A percentile compares a stretch with the other conserved stretches of the same genome.
These are phyloP conservation scores for Nerophis lumbriciformis DNA, from an alignment of 2,113 vertebrate species.

Conservation along the genomic window DNA sequence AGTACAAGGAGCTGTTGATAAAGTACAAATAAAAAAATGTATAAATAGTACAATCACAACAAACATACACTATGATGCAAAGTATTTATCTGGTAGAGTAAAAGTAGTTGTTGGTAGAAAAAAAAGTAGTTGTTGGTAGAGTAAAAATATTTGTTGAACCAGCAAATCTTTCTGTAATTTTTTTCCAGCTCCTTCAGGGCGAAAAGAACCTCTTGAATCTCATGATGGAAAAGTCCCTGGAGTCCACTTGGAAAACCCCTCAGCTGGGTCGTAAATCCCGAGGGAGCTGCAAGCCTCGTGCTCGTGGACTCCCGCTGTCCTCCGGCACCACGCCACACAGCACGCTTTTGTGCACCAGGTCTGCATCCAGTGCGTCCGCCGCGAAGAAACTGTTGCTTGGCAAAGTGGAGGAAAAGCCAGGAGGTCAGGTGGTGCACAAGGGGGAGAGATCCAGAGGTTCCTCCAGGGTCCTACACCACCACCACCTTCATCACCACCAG, in stretches of 20 bases:
- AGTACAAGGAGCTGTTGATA: too few relatives aligned
- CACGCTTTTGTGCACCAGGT: slow-evolving; percentile 12
- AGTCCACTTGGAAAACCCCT: slow-evolving; percentile 82
- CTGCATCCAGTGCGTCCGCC: slow-evolving; percentile 19
- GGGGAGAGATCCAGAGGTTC: slow-evolving; percentile 45
- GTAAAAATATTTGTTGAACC: too few relatives aligned
- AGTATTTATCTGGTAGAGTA: too few relatives aligned
- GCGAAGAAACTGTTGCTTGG: slow-evolving; percentile 32
- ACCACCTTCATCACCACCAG: slow-evolving; percentile 51
- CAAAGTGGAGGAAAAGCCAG: slow-evolving; percentile 33
- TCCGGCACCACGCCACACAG: slow-evolving; percentile 13
- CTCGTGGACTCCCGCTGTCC: slow-evolving; percentile 62
- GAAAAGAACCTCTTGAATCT: slow-evolving; percentile 93
- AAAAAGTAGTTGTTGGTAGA: too few relatives aligned
- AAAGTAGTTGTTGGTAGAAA: too few relatives aligned
- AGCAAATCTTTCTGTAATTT: neutral
- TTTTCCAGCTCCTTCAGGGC: slow-evolving; percentile 79
- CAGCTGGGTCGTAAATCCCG: slow-evolving; percentile 80
- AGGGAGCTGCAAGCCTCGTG: slow-evolving; percentile 71
- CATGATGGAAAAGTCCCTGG: slow-evolving; percentile 91
- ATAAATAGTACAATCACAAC: too few relatives aligned
- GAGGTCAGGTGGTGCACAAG: slow-evolving; percentile 25
- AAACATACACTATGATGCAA: too few relatives aligned
- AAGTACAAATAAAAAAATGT: too few relatives aligned
- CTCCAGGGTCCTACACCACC: slow-evolving; percentile 44